A percentile compares a stretch with the other conserved stretches of the same genome.
These are phyloP conservation scores for Ciconia maguari DNA, from an alignment of 2,113 vertebrate genomes.

Conservation along the genomic window DNA sequence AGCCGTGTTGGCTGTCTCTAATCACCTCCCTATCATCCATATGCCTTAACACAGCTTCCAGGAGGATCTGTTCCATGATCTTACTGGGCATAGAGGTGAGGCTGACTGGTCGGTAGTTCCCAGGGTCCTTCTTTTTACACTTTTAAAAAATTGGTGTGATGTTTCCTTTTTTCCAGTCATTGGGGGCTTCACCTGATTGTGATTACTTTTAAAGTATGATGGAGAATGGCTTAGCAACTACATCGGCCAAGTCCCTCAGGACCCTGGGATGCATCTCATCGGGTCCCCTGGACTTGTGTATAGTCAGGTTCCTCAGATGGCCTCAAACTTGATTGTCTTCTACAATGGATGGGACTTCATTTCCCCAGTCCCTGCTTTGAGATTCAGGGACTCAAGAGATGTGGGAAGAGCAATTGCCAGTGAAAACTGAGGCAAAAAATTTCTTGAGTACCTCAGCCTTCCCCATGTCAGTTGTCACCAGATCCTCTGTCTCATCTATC, in stretches of 20 bases:
- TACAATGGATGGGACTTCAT: neutral
- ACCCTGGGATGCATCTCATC: neutral
- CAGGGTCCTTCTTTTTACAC: neutral
- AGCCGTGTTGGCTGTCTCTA: neutral
- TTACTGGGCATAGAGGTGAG: neutral
- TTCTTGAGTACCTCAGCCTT: neutral
- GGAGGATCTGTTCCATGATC: neutral
- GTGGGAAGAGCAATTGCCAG: neutral
- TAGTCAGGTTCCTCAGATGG: neutral
- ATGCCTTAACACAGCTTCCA: neutral
- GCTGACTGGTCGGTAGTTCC: neutral
- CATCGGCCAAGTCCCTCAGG: neutral
- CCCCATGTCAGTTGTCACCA: neutral
- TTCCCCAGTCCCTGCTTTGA: neutral
- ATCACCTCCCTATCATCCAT: neutral
- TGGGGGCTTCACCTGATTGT: neutral
- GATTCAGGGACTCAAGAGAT: neutral
- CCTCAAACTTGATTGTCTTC: neutral
- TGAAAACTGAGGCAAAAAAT: neutral
- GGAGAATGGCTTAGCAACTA: neutral
- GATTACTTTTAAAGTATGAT: neutral
- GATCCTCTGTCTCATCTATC: neutral
- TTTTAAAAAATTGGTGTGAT: neutral
- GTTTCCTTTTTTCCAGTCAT: neutral
- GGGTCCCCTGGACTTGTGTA: neutral